phyloP scores from a whole-genome alignment of 2,113 vertebrate genomes.

The Craseonycteris thonglongyai region DNA sequence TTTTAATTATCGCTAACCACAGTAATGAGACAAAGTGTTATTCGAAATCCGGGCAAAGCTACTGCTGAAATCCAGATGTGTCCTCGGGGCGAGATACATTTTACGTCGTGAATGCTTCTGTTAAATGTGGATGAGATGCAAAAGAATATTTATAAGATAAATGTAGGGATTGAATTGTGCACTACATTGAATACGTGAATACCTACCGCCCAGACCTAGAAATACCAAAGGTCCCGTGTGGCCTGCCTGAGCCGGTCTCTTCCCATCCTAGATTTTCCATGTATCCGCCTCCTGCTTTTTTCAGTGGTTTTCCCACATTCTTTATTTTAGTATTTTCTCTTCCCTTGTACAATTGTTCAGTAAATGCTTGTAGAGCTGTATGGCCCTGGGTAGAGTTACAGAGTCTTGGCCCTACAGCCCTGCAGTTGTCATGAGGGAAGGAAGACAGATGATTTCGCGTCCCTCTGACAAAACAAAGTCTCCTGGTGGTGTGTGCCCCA shows the following conservation, averaged over 20 bases:
- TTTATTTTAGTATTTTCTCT: not conserved
- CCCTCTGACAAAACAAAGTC: not conserved
- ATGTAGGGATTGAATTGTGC: not conserved
- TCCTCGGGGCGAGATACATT: not conserved
- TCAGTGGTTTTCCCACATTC: not conserved
- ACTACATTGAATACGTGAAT: rapidly evolving
- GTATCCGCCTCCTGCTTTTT: too few species aligned
- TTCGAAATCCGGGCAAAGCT: not conserved
- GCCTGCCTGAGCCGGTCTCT: not conserved
- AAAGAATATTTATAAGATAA: not conserved
- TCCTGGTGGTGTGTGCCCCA: not conserved
- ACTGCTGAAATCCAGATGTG: not conserved
- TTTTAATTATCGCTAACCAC: not conserved
- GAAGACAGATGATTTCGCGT: not conserved
- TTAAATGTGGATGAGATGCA: not conserved
- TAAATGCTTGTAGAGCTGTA: not conserved
- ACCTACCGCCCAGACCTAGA: not conserved
- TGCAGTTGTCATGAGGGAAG: not conserved
- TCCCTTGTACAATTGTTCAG: not conserved
- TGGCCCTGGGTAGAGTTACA: rapidly evolving
- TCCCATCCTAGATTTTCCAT: not conserved
- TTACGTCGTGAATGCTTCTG: not conserved
- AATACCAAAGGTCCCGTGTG: rapidly evolving
- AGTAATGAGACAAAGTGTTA: not conserved
- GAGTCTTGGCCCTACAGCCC: not conserved